Percentiles rank a stretch among this genome's conserved stretches.
Conservation (phyloP, 2,888 invertebrate genomes). For the Sympetrum striolatum region DNA sequence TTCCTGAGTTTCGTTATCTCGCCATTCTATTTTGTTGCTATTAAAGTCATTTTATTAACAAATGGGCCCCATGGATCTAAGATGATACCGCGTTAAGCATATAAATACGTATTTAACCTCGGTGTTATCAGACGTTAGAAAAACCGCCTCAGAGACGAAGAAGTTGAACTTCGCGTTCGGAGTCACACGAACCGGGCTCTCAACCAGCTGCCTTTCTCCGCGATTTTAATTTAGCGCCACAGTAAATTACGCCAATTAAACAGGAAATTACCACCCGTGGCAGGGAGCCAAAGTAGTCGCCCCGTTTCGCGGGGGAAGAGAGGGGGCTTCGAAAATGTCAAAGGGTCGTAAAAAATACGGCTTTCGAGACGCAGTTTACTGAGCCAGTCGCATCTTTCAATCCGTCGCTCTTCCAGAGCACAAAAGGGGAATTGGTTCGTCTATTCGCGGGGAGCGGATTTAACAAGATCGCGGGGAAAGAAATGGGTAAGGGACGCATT, state of each 20-base stretch:
- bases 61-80: too few relatives aligned
- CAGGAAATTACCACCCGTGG: neutral
- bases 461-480: neutral
- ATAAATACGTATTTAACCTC: neutral
- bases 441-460: neutral
- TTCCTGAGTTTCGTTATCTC: too few relatives aligned
- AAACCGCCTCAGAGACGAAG: too few relatives aligned
- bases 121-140: too few relatives aligned
- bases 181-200: too few relatives aligned
- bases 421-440: neutral
- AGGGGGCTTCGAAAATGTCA: neutral
- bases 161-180: too few relatives aligned
- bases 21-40: neutral
- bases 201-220: too few relatives aligned
- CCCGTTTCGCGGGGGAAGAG: neutral
- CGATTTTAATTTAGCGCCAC: neutral
- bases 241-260: constrained; percentile 27
- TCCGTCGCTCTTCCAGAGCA: neutral
- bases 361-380: neutral
- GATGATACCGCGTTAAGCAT: neutral
- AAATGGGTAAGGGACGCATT: neutral
- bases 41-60: too few relatives aligned
- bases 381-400: neutral
- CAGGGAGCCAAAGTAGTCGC: neutral
- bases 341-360: neutral